Percentiles rank a stretch among this genome's conserved stretches.
These are phyloP conservation scores for Myotis lucifugus DNA, from an alignment of 2,113 vertebrate species.

Conservation along the genomic window DNA sequence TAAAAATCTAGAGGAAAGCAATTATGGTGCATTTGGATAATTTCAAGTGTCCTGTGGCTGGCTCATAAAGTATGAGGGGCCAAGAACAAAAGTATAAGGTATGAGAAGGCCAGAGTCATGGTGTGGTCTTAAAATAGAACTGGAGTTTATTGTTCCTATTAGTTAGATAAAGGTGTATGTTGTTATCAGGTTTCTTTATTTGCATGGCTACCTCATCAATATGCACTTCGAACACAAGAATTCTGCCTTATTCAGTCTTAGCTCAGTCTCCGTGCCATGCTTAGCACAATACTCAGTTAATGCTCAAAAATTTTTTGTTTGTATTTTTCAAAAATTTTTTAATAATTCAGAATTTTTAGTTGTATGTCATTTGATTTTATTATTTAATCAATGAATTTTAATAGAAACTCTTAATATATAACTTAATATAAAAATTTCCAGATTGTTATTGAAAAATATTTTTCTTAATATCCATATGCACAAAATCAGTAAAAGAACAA, in stretches of 20 bases:
- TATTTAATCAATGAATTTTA: conserved; percentile 28
- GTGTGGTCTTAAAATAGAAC: neutral
- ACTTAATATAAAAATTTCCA: conserved; percentile 44
- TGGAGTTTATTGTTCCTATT: neutral
- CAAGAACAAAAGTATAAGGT: neutral
- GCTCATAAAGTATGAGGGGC: neutral
- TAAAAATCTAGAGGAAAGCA: neutral
- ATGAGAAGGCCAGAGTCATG: neutral
- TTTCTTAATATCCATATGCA: conserved; percentile 53
- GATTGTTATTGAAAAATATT: conserved; percentile 32
- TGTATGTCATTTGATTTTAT: neutral
- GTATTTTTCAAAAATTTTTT: conserved; percentile 18
- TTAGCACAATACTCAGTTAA: neutral
- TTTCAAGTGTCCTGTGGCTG: neutral
- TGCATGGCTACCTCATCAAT: neutral
- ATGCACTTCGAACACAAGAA: conserved; percentile 10
- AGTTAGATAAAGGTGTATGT: conserved; percentile 17
- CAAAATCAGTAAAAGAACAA: conserved; percentile 17
- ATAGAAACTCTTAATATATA: neutral
- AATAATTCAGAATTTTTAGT: conserved; percentile 28
- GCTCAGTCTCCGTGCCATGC: neutral
- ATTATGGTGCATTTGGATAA: neutral
- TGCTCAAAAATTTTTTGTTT: neutral
- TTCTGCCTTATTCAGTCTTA: neutral
- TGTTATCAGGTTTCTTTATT: neutral